A percentile compares a stretch with the other conserved stretches of the same genome.
These are phyloP conservation scores for Burhinus oedicnemus DNA, from an alignment of 2,113 vertebrate genomes.

Conservation along the genomic window DNA sequence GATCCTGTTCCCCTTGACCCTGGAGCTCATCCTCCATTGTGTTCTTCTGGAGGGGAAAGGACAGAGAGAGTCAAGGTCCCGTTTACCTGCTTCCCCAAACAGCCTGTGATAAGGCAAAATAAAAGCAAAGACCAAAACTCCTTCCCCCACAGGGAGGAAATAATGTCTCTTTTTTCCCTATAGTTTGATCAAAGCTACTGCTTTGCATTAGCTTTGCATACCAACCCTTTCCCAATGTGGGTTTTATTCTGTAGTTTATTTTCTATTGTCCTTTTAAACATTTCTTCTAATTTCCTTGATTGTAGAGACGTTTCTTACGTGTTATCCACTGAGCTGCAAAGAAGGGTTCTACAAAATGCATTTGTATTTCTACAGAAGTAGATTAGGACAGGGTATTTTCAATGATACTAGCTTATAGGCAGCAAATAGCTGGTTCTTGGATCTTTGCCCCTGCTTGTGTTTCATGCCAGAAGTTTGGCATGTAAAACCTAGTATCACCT, in stretches of 20 bases:
- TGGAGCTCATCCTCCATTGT: constrained; percentile 66
- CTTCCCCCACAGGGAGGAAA: neutral
- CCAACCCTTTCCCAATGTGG: neutral
- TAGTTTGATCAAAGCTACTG: neutral
- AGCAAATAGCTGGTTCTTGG: neutral
- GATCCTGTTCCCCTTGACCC: constrained; percentile 66
- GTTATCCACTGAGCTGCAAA: neutral
- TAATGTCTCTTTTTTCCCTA: neutral
- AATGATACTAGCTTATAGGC: neutral
- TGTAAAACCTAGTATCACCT: neutral
- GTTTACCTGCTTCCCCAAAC: neutral
- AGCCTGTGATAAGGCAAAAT: neutral
- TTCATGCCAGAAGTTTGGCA: neutral
- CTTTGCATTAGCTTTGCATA: neutral
- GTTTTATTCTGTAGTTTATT: neutral
- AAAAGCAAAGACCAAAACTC: neutral
- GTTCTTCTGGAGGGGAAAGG: constrained; percentile 61
- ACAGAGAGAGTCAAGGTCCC: neutral
- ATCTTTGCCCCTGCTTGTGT: neutral
- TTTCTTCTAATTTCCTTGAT: neutral
- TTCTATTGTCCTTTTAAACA: neutral
- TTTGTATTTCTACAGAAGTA: neutral
- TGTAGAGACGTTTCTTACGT: neutral
- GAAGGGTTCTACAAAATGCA: neutral
- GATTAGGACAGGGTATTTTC: neutral